phyloP scores from a whole-genome alignment of 2,888 invertebrate species.

The Aethes cnicana region DNA sequence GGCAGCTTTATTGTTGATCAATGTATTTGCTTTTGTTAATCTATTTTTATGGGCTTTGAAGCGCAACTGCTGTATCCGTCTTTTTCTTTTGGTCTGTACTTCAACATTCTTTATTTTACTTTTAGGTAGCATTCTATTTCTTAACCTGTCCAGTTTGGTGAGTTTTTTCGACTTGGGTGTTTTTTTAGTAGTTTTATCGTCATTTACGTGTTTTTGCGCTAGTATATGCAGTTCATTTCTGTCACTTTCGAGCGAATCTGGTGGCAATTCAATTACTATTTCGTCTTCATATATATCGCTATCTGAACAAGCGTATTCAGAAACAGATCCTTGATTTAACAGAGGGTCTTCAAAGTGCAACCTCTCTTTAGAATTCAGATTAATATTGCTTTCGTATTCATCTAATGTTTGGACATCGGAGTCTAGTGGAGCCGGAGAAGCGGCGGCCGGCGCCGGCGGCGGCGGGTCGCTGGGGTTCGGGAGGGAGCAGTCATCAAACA shows the following conservation, averaged over 20 bases:
- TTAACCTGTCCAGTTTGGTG: constrained; percentile 56
- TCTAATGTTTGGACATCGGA: no score
- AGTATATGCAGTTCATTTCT: constrained; percentile 4
- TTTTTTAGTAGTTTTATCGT: constrained; percentile 26
- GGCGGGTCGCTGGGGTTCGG: not conserved
- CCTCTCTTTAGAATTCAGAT: constrained; percentile 7
- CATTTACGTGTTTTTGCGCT: not conserved
- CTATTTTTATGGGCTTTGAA: constrained; percentile 32
- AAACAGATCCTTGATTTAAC: not conserved
- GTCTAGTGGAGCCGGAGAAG: not conserved
- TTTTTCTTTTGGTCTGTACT: constrained; percentile 36
- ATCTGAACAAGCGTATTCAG: constrained; percentile 4
- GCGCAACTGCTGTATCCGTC: constrained; percentile 38
- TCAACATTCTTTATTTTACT: constrained; percentile 52
- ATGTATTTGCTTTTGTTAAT: constrained; percentile 35
- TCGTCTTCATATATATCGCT: constrained; percentile 10
- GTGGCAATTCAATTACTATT: constrained; percentile 16
- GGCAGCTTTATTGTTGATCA: constrained; percentile 51
- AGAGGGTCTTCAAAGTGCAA: constrained; percentile 15
- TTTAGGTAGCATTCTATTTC: constrained; percentile 53
- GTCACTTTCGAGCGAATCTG: constrained; percentile 16
- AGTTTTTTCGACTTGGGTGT: constrained; percentile 44
- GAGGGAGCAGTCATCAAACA: constrained; percentile 8
- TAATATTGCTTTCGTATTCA: not conserved
- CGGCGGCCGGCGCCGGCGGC: not conserved